Conservation (phyloP, 92 coral and sea anemone species). For the Epizoanthus rinbou region DNA sequence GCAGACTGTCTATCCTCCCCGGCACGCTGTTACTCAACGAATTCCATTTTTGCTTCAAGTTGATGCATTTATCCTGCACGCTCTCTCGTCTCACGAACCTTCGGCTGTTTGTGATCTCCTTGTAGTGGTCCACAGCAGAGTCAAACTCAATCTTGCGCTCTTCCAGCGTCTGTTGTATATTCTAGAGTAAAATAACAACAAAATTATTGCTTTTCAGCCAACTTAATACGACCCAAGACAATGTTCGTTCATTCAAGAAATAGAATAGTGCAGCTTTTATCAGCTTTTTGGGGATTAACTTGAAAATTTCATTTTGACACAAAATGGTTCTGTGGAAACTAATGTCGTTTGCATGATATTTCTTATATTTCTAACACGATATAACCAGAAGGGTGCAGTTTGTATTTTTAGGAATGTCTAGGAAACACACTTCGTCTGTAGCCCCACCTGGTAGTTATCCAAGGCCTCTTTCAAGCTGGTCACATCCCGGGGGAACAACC, state of each 20-base stretch:
- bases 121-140: slow-evolving; percentile 68
- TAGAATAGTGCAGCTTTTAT: too few species aligned
- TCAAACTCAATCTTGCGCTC: slow-evolving; percentile 64
- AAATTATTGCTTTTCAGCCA: too few species aligned
- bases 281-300: too few species aligned
- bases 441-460: slow-evolving; percentile 73
- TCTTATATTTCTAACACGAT: too few species aligned
- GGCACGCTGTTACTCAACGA: slow-evolving; percentile 67
- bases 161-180: slow-evolving; percentile 67
- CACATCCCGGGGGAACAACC: slow-evolving; percentile 71
- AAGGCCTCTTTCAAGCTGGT: slow-evolving; percentile 70
- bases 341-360: too few species aligned
- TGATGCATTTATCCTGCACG: slow-evolving; percentile 76
- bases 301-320: too few species aligned
- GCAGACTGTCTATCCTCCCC: slow-evolving; percentile 69
- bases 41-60: slow-evolving; percentile 78
- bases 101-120: slow-evolving; percentile 63
- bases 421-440: too few species aligned
- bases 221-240: too few species aligned
- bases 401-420: too few species aligned
- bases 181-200: slow-evolving; percentile 50
- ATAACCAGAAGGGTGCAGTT: too few species aligned
- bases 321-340: too few species aligned
- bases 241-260: too few species aligned
- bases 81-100: slow-evolving; percentile 64